A percentile compares a stretch with the other conserved stretches of the same genome.
Evolutionary conservation across 2,888 invertebrate species (phyloP).

Genomic region (Ganaspis brasiliensis): DNA sequence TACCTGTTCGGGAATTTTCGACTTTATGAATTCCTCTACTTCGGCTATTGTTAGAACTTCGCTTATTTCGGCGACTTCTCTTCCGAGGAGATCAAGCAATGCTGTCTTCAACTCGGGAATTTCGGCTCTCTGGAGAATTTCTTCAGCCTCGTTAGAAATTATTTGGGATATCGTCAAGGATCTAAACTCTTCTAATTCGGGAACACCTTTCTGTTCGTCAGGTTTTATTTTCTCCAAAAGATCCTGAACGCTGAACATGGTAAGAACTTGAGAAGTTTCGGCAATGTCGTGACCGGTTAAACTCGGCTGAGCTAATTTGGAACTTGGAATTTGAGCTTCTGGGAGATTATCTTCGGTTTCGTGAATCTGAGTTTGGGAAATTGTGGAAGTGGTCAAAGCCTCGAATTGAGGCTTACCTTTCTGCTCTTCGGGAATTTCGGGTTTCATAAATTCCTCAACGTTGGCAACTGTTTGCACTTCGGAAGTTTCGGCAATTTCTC

Average conservation of each 20-base stretch:
- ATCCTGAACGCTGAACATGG: conserved; percentile 63
- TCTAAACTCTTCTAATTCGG: conserved; percentile 67
- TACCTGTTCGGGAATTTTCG: conserved; percentile 57
- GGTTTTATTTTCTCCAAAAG: conserved; percentile 61
- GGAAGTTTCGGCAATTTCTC: conserved; percentile 77
- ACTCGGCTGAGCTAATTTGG: conserved; percentile 68
- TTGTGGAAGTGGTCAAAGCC: conserved; percentile 61
- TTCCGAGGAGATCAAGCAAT: conserved; percentile 68
- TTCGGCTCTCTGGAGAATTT: conserved; percentile 51
- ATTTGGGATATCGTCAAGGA: conserved; percentile 67
- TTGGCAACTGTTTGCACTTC: conserved; percentile 68
- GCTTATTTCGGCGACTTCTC: conserved; percentile 77
- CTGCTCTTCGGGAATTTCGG: conserved; percentile 55
- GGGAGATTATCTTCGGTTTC: conserved; percentile 62
- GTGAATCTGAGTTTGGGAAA: conserved; percentile 61
- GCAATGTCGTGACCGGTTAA: conserved; percentile 75
- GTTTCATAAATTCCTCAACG: conserved; percentile 60
- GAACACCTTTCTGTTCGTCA: conserved; percentile 66
- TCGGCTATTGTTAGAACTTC: conserved; percentile 67
- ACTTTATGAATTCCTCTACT: conserved; percentile 60
- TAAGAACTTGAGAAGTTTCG: conserved; percentile 66
- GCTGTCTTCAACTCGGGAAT: conserved; percentile 59
- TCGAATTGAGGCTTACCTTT: conserved; percentile 59
- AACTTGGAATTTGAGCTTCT: conserved; percentile 54
- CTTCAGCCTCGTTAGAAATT: conserved; percentile 67